phyloP scores from a whole-genome alignment of 1,140 invertebrate genomes.

The Polypedilum pembai region DNA sequence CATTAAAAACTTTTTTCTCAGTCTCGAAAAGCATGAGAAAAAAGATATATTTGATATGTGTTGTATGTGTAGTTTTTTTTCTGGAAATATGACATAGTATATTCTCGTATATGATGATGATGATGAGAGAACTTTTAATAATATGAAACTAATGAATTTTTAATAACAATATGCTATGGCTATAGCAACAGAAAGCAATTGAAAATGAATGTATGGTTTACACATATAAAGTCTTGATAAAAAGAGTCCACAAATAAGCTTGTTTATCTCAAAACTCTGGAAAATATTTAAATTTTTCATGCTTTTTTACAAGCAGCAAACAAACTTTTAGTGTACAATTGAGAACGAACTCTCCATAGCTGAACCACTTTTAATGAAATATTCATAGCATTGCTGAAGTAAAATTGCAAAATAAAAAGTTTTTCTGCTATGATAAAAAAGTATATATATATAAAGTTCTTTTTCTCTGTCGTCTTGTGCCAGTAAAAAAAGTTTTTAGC shows the following conservation, averaged over 20 bases:
- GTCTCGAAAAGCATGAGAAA: not conserved
- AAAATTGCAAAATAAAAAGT: constrained; percentile 3
- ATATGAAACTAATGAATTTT: constrained; percentile 5
- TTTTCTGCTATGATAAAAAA: not conserved
- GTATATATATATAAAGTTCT: not conserved
- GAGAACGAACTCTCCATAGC: not conserved
- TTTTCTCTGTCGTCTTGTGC: too few relatives aligned
- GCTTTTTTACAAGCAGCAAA: too few relatives aligned
- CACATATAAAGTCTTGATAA: too few relatives aligned
- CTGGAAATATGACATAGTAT: too few relatives aligned
- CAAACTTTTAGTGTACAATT: too few relatives aligned
- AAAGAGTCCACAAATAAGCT: too few relatives aligned
- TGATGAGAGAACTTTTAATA: constrained; percentile 4
- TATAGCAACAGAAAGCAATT: too few relatives aligned
- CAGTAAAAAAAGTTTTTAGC: too few relatives aligned
- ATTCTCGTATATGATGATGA: not conserved
- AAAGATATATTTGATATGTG: not conserved
- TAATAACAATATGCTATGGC: not conserved
- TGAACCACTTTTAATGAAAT: not conserved
- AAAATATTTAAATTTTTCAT: too few relatives aligned
- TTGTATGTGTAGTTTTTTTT: not conserved
- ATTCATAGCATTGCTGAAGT: not conserved
- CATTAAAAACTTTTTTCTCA: not conserved
- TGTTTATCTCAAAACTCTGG: too few relatives aligned
- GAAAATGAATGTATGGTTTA: too few relatives aligned